phyloP scores from a whole-genome alignment of 2,888 invertebrate species.

The Callinectes sapidus region DNA sequence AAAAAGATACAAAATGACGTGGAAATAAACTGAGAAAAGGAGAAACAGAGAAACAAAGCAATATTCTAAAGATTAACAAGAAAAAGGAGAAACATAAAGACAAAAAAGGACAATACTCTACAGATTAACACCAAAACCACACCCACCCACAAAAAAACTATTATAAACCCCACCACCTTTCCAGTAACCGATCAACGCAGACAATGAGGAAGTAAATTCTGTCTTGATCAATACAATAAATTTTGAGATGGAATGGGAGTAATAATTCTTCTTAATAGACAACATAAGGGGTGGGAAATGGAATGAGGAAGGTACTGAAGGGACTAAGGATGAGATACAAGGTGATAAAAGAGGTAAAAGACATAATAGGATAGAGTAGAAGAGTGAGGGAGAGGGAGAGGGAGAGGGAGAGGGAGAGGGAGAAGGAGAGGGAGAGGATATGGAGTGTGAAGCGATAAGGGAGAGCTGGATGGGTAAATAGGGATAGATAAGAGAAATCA shows the following conservation, averaged over 20 bases:
- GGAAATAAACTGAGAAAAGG: too few species aligned
- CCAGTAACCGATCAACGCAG: background rate
- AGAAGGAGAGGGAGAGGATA: background rate
- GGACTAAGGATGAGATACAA: background rate
- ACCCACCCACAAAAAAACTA: background rate
- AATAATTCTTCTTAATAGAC: conserved; percentile 14
- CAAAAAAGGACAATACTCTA: background rate
- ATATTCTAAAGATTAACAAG: background rate
- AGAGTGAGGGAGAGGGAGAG: background rate
- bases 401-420: background rate
- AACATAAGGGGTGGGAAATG: background rate
- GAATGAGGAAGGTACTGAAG: background rate
- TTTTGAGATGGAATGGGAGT: background rate
- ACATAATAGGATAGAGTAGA: background rate
- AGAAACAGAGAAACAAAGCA: background rate
- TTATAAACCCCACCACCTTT: background rate
- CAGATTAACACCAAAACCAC: background rate
- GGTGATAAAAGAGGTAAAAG: background rate
- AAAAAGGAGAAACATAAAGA: background rate
- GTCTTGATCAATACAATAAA: background rate
- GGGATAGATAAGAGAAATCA: background rate
- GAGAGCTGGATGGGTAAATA: background rate
- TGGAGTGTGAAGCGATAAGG: background rate
- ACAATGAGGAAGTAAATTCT: background rate
- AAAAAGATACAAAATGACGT: too few species aligned